phyloP scores from a whole-genome alignment of 1,140 invertebrate genomes.

The Drosophila auraria region DNA sequence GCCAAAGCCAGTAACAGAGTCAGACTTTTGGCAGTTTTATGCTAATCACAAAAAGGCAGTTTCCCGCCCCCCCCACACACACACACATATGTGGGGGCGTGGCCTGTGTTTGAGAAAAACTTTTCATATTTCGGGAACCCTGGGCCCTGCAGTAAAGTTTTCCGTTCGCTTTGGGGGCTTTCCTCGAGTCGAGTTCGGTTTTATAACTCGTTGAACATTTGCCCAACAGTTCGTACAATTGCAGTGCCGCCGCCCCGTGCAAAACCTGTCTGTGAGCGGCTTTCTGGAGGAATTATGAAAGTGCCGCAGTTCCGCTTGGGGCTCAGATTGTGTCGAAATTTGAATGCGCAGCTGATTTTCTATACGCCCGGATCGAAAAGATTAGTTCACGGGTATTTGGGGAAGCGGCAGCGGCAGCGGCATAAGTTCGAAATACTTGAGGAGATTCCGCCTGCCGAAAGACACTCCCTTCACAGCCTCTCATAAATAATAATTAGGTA shows the following conservation, averaged over 20 bases:
- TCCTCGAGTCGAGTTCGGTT: constrained; percentile 60
- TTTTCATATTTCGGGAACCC: constrained; percentile 67
- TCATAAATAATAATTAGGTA: constrained; percentile 79
- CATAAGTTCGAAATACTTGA: not conserved
- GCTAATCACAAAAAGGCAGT: constrained; percentile 78
- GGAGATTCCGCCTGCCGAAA: not conserved
- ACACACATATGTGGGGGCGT: constrained; percentile 20
- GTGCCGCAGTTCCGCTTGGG: constrained; percentile 52
- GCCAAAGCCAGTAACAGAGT: constrained; percentile 26
- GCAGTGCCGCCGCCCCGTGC: constrained; percentile 5
- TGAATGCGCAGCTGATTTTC: constrained; percentile 31
- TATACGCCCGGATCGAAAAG: constrained; percentile 9
- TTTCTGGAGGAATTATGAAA: constrained; percentile 52
- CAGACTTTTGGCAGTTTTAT: constrained; percentile 79
- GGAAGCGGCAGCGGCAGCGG: too few relatives aligned
- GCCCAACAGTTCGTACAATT: constrained; percentile 69
- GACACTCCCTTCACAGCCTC: constrained; percentile 1
- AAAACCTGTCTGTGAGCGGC: constrained; percentile 56
- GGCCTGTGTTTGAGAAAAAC: constrained; percentile 55
- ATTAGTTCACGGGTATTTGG: not conserved
- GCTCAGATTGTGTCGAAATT: constrained; percentile 17
- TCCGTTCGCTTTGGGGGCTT: constrained; percentile 53
- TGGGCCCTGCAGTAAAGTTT: constrained; percentile 56
- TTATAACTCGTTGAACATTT: constrained; percentile 76
- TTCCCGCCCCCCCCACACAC: constrained; percentile 13